Conservation (phyloP, 2,888 invertebrate genomes). For the Toxonevra muliebris region DNA sequence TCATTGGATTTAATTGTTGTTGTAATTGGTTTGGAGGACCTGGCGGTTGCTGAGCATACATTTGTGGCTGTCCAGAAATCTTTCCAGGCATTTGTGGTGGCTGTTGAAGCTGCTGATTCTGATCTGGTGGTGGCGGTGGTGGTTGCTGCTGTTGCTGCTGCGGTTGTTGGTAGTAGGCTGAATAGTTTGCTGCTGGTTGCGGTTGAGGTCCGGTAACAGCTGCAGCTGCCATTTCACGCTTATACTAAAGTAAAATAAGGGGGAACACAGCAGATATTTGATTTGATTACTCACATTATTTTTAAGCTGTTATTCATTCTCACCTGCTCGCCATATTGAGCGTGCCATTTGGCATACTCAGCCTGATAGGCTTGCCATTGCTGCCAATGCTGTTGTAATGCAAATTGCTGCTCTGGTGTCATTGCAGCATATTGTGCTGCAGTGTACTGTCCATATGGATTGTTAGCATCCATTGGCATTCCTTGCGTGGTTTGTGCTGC, state of each 20-base stretch:
- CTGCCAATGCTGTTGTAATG: constrained; percentile 64
- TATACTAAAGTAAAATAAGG: constrained; percentile 54
- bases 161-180: constrained; percentile 32
- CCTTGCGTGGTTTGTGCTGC: constrained; percentile 17
- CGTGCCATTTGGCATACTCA: constrained; percentile 65
- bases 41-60: constrained; percentile 58
- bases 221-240: constrained; percentile 63
- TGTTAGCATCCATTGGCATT: constrained; percentile 23
- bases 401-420: constrained; percentile 62
- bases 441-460: constrained; percentile 56
- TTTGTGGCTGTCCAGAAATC: constrained; percentile 55
- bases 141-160: constrained; percentile 28
- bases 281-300: neutral
- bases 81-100: constrained; percentile 38
- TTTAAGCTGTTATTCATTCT: constrained; percentile 23
- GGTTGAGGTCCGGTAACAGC: constrained; percentile 40
- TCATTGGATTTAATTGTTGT: constrained; percentile 8
- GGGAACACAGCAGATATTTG: constrained; percentile 3
- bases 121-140: constrained; percentile 31
- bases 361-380: constrained; percentile 65
- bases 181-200: constrained; percentile 31
- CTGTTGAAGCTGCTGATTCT: constrained; percentile 34
- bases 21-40: constrained; percentile 17
- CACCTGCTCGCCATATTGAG: constrained; percentile 65
- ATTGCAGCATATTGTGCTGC: constrained; percentile 61